A percentile compares a stretch with the other conserved stretches of the same genome.
phyloP scores from a whole-genome alignment of 1,140 invertebrate species.

The Drosophila ironensis region DNA sequence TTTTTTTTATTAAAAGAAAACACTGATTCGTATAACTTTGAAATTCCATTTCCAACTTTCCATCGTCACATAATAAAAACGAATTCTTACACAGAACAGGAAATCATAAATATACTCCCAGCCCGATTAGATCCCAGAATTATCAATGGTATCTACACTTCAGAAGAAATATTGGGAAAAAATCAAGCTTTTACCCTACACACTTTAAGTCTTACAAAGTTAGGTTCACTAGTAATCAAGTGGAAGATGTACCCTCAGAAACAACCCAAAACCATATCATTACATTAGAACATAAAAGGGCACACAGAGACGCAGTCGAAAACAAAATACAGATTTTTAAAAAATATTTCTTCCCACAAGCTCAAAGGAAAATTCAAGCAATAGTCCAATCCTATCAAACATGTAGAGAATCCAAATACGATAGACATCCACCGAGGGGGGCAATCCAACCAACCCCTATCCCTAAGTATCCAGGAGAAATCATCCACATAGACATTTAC shows the following conservation, averaged over 20 bases:
- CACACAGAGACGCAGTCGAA: no score
- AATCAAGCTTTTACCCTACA: neutral
- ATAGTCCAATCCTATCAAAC: neutral
- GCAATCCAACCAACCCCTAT: neutral
- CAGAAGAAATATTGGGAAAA: neutral
- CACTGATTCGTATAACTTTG: neutral
- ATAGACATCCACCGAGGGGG: neutral
- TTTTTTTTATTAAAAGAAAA: neutral
- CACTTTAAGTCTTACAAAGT: neutral
- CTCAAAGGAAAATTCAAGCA: neutral
- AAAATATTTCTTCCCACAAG: neutral
- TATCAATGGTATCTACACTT: neutral
- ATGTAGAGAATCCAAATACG: neutral
- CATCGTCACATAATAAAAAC: neutral
- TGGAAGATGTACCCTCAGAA: no score
- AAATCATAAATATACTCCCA: no score
- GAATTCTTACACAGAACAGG: no score
- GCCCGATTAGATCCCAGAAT: neutral
- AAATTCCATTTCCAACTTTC: neutral
- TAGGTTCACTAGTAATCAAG: no score
- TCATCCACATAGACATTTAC: neutral
- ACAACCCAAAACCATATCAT: no score
- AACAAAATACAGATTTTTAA: no score
- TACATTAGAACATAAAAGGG: no score
- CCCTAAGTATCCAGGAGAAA: no score